These are phyloP conservation scores for Anaspis maculata DNA, from an alignment of 2,888 invertebrate genomes.

Conservation along the genomic window DNA sequence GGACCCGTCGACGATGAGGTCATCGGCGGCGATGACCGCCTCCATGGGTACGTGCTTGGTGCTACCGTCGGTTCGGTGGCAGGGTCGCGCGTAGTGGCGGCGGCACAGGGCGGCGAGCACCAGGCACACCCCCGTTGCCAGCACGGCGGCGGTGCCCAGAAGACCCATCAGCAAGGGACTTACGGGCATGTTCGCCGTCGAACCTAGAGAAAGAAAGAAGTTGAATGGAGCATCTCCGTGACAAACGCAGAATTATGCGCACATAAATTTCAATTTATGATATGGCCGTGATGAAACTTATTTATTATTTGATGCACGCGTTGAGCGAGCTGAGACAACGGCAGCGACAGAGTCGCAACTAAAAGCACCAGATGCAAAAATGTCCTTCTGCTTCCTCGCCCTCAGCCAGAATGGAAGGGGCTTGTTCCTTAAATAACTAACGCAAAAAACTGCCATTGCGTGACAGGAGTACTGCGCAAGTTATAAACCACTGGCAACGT, in stretches of 20 bases:
- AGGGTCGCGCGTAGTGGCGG: constrained; percentile 35
- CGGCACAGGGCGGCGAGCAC: constrained; percentile 65
- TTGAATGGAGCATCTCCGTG: constrained; percentile 2
- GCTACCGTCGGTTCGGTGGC: constrained; percentile 28
- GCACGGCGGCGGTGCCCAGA: constrained; percentile 65
- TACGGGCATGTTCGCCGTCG: constrained; percentile 53
- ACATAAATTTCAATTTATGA: constrained; percentile 6
- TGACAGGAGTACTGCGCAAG: no score
- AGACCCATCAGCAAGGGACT: constrained; percentile 71
- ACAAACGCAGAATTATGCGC: background rate
- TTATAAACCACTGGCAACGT: no score
- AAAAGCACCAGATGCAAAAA: no score
- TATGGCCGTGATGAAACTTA: background rate
- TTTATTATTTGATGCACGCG: constrained; percentile 2
- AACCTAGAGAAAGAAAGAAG: constrained; percentile 42
- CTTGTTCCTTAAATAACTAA: no score
- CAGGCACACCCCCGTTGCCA: constrained; percentile 69
- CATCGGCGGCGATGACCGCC: constrained; percentile 39
- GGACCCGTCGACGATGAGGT: constrained; percentile 37
- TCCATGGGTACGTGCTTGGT: constrained; percentile 41
- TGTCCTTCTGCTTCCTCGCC: no score
- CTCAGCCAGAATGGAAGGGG: no score
- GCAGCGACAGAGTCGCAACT: no score
- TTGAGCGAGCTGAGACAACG: background rate
- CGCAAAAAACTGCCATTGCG: no score